Evolutionary conservation across 2,888 invertebrate species (phyloP), one percentile per base, ranked within the genome.

Genomic region (Phytoseiulus persimilis): DNA sequence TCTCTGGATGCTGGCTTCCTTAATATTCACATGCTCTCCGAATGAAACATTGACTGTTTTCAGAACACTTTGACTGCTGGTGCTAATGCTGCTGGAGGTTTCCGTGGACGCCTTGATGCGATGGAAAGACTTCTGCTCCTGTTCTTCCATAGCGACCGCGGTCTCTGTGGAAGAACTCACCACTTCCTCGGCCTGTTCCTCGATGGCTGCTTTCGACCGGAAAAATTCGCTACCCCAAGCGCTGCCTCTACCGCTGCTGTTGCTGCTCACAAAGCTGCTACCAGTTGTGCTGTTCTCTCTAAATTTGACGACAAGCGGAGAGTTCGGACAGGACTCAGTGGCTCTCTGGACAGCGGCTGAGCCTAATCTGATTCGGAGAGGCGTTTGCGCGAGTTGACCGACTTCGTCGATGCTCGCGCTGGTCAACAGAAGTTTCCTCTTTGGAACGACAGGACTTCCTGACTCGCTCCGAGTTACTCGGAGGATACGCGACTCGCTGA

Each of bases 21-120:
- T 87, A n/a, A 87, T 32, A 32, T 87, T 87, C 39, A 87, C 45
- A n/a, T 87, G 87, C 87, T 87, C 87, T n/a, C 87, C 87, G 45
- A 87, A 39, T 45, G 87, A 87, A 32, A 87, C 87, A 45, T 87
- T 87, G 6, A 87, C 32, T 32, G 87, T 87, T 32, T 33, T 87
- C 33, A n/a, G n/a, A 33, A 39, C 87, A 31, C 32, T 39, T 32
- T 87, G n/a, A 65, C 9, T 65, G 65, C 65, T 65, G 65, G 65
- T 65, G 65, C 65, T 65, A 65, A 65, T 23, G 65, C 65, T 65
- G 65, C 65, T 65, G 39, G 65, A 65, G 65, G 65, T 65, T 65
- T 65, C 65, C 65, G 65, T 65, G 11, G 65, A 65, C 65, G 65
- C 65, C 65, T 65, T 28, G 65, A 65, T 65, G 1, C 65, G 65